These are phyloP conservation scores for Lutraria lutraria DNA, from an alignment of 2,888 invertebrate genomes.

Conservation along the genomic window DNA sequence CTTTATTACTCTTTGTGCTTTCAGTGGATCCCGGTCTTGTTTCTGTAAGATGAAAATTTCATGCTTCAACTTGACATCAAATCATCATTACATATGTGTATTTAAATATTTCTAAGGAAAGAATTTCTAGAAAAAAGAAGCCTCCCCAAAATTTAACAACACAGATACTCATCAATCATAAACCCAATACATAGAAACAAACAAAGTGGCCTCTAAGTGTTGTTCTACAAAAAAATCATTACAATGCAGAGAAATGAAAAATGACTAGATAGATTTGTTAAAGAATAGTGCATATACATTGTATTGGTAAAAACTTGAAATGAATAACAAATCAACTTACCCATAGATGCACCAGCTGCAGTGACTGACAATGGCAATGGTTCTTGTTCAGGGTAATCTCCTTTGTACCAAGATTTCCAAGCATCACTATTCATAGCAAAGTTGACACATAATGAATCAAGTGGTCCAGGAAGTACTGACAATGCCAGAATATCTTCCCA, in stretches of 20 bases:
- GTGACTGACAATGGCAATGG: slow-evolving; percentile 75
- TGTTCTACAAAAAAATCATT: no score
- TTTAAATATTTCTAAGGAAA: no score
- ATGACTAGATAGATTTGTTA: no score
- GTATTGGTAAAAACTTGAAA: neutral
- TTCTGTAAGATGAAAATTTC: slow-evolving; percentile 52
- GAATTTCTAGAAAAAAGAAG: no score
- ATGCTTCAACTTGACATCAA: neutral
- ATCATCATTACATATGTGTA: neutral
- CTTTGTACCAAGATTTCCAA: slow-evolving; percentile 85
- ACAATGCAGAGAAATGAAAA: no score
- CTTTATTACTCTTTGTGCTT: slow-evolving; percentile 67
- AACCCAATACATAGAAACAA: neutral
- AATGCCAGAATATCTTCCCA: slow-evolving; percentile 86
- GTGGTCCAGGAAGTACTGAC: slow-evolving; percentile 85
- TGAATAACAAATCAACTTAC: slow-evolving; percentile 40
- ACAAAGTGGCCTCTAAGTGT: no score
- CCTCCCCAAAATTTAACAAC: neutral
- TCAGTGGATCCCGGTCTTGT: slow-evolving; percentile 70
- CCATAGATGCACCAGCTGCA: slow-evolving; percentile 66
- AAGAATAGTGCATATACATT: neutral
- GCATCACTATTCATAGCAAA: slow-evolving; percentile 81
- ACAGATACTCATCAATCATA: no score
- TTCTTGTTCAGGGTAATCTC: slow-evolving; percentile 80
- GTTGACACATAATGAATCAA: slow-evolving; percentile 85